Percentiles rank a stretch among this genome's conserved stretches.
These are phyloP conservation scores for Phenganax subtilis DNA, from an alignment of 92 coral and sea anemone species.

Conservation along the genomic window DNA sequence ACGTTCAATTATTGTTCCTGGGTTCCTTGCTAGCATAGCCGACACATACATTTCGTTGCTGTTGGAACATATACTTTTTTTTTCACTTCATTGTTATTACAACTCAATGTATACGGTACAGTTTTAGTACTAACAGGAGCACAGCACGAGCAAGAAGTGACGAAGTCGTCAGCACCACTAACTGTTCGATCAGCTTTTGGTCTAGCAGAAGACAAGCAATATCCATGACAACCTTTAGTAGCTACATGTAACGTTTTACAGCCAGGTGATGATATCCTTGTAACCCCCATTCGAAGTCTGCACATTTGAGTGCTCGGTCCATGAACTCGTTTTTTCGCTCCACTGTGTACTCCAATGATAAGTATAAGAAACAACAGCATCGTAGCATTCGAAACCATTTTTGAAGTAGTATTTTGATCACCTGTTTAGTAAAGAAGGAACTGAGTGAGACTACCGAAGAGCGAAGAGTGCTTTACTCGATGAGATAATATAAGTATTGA, in stretches of 20 bases:
- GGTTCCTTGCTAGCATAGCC: constrained; percentile 65
- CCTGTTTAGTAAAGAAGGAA: constrained; percentile 24
- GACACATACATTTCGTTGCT: constrained; percentile 74
- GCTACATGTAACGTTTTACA: neutral
- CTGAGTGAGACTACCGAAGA: neutral
- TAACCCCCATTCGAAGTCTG: constrained; percentile 19
- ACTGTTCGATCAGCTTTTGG: constrained; percentile 57
- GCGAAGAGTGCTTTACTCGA: constrained; percentile 20
- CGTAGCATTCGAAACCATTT: constrained; percentile 24
- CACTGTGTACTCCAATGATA: neutral
- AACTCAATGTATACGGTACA: constrained; percentile 31
- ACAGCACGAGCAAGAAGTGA: constrained; percentile 88
- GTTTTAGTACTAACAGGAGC: constrained; percentile 56
- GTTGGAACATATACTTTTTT: constrained; percentile 47
- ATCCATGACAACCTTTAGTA: constrained; percentile 74
- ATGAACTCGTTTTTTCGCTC: no score
- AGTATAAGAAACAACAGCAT: constrained; percentile 10
- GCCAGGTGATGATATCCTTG: constrained; percentile 1
- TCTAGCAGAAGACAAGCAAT: constrained; percentile 82
- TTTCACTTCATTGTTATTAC: constrained; percentile 38
- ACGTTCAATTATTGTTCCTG: neutral
- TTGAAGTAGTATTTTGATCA: constrained; percentile 19
- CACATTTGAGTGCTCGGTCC: constrained; percentile 8
- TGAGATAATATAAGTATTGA: constrained; percentile 29
- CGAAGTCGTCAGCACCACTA: constrained; percentile 60